phyloP scores from a whole-genome alignment of 53 echinoderm and acorn worm genomes.

The Echinometra lucunter region DNA sequence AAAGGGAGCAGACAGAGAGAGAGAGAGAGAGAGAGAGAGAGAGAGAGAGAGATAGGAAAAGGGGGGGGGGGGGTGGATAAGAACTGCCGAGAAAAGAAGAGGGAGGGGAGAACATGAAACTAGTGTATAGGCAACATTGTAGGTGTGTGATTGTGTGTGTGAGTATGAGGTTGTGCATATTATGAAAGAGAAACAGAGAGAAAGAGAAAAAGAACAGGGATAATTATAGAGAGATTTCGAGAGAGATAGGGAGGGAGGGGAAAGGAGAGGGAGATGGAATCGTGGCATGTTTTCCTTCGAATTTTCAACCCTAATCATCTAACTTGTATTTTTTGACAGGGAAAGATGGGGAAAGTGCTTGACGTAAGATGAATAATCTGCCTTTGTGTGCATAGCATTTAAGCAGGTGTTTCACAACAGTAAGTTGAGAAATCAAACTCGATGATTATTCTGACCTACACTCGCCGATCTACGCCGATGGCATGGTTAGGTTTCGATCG shows the following conservation, averaged over 20 bases:
- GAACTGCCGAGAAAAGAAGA: not conserved
- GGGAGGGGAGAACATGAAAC: not conserved
- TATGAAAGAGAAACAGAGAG: not conserved
- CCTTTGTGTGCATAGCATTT: not conserved
- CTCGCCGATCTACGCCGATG: not conserved
- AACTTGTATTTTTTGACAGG: not conserved
- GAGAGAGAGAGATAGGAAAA: not conserved
- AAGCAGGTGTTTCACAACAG: conserved; percentile 34
- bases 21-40: not conserved
- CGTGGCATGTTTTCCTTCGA: not conserved
- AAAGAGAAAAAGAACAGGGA: not conserved
- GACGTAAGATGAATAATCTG: not conserved
- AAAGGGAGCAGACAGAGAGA: not conserved
- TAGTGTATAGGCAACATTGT: no score
- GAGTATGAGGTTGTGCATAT: not conserved
- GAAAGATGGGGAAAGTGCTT: not conserved
- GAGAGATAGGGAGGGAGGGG: not conserved
- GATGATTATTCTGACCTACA: not conserved
- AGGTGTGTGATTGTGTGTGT: not conserved
- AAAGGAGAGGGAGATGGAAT: not conserved
- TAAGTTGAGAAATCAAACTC: not conserved
- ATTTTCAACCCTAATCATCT: not conserved
- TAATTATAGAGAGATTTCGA: no score
- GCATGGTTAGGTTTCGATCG: not conserved
- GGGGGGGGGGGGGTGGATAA: not conserved